Base-by-base conservation (phyloP, 2,888 invertebrate species). In the Lasius fuliginosus region DNA sequence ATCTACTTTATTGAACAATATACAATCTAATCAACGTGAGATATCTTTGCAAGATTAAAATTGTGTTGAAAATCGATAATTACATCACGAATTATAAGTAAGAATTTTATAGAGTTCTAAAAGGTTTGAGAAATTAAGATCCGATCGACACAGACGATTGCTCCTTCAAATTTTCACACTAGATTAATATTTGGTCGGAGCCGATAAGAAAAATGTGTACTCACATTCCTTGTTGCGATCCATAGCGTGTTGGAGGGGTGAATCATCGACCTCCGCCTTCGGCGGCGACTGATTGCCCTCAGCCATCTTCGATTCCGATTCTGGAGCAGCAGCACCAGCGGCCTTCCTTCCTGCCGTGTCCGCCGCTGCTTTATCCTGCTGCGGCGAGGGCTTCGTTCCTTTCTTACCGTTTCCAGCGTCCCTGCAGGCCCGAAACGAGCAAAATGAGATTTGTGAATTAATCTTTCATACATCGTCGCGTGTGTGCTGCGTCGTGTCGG, bases 151-250 rank as follows among this genome's bases (percentile, higher is more conserved):
- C 49, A 65, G 23, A 27, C 67, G n/a, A 36, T 33, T 46, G 3
- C 42, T 46, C 11, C 9, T 49, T 42, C 6, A 69, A 46, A n/a
- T 33, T 23, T 74, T 46, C 36, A 36, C 12, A 18, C 8, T 18
- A 53, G 18, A 67, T 18, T 12, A 36, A 76, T 27, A 76, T 76
- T 15, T 2, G 12, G 11, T 9, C 23, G 4, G n/a, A 60, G 12
- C 33, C 12, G n/a, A 33, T 36, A 53, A 27, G 27, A 56, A 42
- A 23, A 79, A 85, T 86, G 85, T 79, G 87, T 90, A 97, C 98
- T 98, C 95, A 99, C 99, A 99, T 97, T 99, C 99, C 96, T 99
- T 99, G 95, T 99, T 99, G 95, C 98, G 98, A 95, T 99, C 98
- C 97, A 99, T 98, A 94, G 98, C 97, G 92, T 98, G 97, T 94